A percentile compares a stretch with the other conserved stretches of the same genome.
These are phyloP conservation scores for Epinotia ramella DNA, from an alignment of 2,888 invertebrate genomes.

Conservation along the genomic window DNA sequence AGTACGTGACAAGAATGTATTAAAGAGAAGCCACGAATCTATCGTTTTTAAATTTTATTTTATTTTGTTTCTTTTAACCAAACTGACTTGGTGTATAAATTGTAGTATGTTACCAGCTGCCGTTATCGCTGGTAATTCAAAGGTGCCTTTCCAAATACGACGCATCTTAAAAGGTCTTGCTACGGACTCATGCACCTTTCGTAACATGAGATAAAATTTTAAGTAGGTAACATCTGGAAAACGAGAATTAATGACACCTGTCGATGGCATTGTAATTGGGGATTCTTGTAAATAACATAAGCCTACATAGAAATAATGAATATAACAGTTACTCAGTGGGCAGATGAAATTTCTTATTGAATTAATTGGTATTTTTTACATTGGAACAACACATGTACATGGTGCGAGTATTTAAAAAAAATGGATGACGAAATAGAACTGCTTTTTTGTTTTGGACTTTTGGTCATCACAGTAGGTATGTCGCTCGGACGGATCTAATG, in stretches of 20 bases:
- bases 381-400: background rate
- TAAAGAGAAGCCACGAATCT: conserved; percentile 22
- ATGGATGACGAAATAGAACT: background rate
- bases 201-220: conserved; percentile 26
- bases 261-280: conserved; percentile 32
- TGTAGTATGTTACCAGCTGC: conserved; percentile 8
- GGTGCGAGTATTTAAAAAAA: background rate
- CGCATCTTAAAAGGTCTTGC: conserved; percentile 6
- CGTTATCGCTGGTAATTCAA: conserved; percentile 9
- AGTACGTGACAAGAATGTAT: conserved; percentile 30
- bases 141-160: conserved; percentile 8
- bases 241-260: conserved; percentile 50
- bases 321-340: conserved; percentile 13
- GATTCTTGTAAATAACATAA: conserved; percentile 15
- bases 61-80: conserved; percentile 15
- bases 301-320: background rate
- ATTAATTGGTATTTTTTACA: background rate
- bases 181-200: conserved; percentile 25
- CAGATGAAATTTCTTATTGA: conserved; percentile 3
- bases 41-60: conserved; percentile 7
- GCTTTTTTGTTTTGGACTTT: too few species aligned
- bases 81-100: conserved; percentile 11
- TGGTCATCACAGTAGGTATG: too few species aligned
- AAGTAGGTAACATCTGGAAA: conserved; percentile 33
- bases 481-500: too few species aligned